Evolutionary conservation across 2,888 invertebrate species (phyloP).

Genomic region (Phortica magna): DNA sequence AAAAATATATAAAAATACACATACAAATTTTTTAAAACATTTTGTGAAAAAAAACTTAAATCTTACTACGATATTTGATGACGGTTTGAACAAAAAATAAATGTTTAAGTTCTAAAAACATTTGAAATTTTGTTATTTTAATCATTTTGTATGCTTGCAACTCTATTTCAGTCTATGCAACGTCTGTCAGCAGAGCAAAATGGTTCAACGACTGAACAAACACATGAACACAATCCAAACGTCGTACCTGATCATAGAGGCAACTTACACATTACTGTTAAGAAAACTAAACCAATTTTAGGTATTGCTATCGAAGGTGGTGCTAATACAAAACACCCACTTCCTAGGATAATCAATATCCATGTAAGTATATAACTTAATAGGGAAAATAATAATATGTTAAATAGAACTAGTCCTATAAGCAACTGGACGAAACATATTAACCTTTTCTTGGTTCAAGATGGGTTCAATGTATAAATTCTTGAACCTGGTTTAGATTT

Average conservation of each 20-base stretch:
- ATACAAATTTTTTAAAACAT: not conserved
- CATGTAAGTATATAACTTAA: constrained; percentile 84
- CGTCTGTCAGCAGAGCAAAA: constrained; percentile 83
- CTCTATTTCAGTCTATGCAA: constrained; percentile 84
- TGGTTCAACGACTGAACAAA: constrained; percentile 79
- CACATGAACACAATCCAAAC: constrained; percentile 80
- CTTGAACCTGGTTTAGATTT: too few species aligned
- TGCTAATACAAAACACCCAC: constrained; percentile 95
- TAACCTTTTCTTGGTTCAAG: too few species aligned
- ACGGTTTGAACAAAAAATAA: not conserved
- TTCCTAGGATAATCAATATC: constrained; percentile 97
- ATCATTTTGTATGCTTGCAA: not conserved
- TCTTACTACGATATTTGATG: not conserved
- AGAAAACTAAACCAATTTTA: constrained; percentile 95
- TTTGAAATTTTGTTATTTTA: not conserved
- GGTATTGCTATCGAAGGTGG: constrained; percentile 99
- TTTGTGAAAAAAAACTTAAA: not conserved
- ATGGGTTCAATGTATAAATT: too few species aligned
- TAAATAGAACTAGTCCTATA: too few species aligned
- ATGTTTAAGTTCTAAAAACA: not conserved
- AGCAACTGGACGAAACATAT: too few species aligned
- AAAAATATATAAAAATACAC: not conserved
- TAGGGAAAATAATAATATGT: too few species aligned
- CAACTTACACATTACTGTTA: constrained; percentile 91
- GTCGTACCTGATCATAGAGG: constrained; percentile 92